A percentile compares a stretch with the other conserved stretches of the same genome.
Conservation (phyloP, 2,888 invertebrate species). For the Acanthoscelides obtectus region DNA sequence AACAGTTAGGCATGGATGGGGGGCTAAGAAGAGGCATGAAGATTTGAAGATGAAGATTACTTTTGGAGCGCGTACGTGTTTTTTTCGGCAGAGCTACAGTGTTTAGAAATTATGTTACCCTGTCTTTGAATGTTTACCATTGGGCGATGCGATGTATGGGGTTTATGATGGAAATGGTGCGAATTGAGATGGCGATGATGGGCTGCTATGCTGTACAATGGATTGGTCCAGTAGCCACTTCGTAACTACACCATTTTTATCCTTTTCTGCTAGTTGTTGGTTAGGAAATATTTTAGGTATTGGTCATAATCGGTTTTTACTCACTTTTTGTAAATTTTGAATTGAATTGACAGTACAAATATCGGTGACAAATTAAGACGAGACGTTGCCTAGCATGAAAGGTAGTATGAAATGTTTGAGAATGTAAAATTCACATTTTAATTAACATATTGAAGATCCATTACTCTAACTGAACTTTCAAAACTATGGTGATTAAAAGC, state of each 20-base stretch:
- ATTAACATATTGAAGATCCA: no score
- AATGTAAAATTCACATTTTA: not conserved
- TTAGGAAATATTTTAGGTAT: constrained; percentile 3
- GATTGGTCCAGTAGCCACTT: constrained; percentile 29
- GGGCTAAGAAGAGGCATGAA: constrained; percentile 47
- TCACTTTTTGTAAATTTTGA: not conserved
- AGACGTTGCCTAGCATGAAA: not conserved
- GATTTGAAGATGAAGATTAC: constrained; percentile 28
- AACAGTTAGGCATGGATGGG: constrained; percentile 44
- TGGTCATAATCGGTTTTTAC: not conserved
- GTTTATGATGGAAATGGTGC: not conserved
- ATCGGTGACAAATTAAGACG: no score
- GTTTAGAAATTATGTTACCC: constrained; percentile 38
- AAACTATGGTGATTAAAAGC: no score
- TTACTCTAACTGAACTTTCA: no score
- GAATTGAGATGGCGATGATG: constrained; percentile 31
- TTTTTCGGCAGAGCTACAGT: constrained; percentile 48
- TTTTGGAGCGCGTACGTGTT: constrained; percentile 3
- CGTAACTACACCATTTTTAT: constrained; percentile 34
- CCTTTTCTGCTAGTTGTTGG: not conserved
- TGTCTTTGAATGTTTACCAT: not conserved
- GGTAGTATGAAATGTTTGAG: not conserved
- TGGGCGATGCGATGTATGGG: not conserved
- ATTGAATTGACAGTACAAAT: not conserved
- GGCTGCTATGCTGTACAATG: constrained; percentile 38